Evolutionary conservation across 2,113 vertebrate genomes (phyloP), one percentile per base, ranked within the genome.

Genomic region (Peromyscus polionotus): DNA sequence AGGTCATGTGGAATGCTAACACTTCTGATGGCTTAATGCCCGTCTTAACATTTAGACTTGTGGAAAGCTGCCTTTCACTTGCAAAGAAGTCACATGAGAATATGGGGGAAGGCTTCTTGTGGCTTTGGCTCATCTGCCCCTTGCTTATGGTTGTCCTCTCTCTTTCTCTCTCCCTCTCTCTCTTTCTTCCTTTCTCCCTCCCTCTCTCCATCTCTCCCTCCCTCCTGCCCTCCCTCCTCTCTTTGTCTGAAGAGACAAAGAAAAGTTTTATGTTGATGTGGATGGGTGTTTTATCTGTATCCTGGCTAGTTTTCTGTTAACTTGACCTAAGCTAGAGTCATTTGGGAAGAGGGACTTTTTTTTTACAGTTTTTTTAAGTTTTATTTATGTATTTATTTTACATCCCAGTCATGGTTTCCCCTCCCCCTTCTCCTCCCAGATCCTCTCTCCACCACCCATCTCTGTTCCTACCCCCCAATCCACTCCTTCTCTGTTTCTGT

Each of bases 181-280:
- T 28, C 14, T 0, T 48, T 4, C 45, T 48, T 4, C 45, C 45
- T 48, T 6, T 6, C 45, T 48, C 45, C 6, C 45, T 42, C 28
- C 14, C 14, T 20, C 45, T 36, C 17, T 5, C 24, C 22, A 4
- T 26, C 24, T 11, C 28, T 45, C 7, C 14, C 14, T 0, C 7
- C 45, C 45, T 48, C 45, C 6, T n/a, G n/a, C 42, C n/a, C 22
- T 1, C 6, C n/a, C 22, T 1, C 57, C 24, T 28, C 13, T 31
- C 14, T 63, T 42, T 63, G 24, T 39, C 36, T 39, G 20, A 83
- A 36, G 14, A 42, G 42, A 42, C 42, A 42, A 80, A 42, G 16
- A 42, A n/a, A 4, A 59, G 14, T 10, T 63, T 84, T 28, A 61
- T 84, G 24, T 63, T 39, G 7, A 31, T 42, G n/a, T 75, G 72